Conservation (phyloP, 30 jellyfish, hydroid and myxozoan genomes). For the Chrysaora quinquecirrha region DNA sequence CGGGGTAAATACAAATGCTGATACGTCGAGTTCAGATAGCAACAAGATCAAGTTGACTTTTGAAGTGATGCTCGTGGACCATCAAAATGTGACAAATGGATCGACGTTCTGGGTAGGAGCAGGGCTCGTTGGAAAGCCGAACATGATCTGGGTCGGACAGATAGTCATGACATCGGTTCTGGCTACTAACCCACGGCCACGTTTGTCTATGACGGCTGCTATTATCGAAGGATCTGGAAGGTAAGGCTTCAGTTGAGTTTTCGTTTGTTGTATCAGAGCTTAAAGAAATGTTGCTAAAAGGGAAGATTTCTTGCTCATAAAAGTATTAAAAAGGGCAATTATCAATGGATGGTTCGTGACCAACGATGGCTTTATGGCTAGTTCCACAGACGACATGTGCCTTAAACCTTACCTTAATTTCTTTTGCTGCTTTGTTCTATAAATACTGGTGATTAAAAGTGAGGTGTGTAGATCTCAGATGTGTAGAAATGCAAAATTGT, state of each 20-base stretch:
- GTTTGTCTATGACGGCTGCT: slow-evolving; percentile 46
- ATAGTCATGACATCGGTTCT: slow-evolving; percentile 41
- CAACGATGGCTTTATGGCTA: not conserved
- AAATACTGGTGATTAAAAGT: too few species aligned
- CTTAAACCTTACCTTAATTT: not conserved
- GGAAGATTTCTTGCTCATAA: not conserved
- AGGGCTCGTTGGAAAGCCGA: slow-evolving; percentile 81
- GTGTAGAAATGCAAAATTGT: too few species aligned
- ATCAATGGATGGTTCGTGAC: too few species aligned
- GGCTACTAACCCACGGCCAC: slow-evolving; percentile 55
- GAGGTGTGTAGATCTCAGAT: too few species aligned
- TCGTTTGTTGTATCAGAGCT: not conserved
- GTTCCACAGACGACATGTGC: not conserved
- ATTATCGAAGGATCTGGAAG: not conserved
- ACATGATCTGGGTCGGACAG: slow-evolving; percentile 96
- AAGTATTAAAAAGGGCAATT: too few species aligned
- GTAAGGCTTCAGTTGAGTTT: not conserved
- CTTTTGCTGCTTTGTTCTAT: too few species aligned
- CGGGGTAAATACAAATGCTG: slow-evolving; percentile 51
- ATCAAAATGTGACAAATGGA: slow-evolving; percentile 68
- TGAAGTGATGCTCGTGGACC: slow-evolving; percentile 62
- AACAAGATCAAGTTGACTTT: slow-evolving; percentile 61
- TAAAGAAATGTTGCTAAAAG: too few species aligned
- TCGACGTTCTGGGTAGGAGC: slow-evolving; percentile 94
- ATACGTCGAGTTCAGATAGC: slow-evolving; percentile 17